phyloP scores from a whole-genome alignment of 2,113 vertebrate genomes.

The Xenotilapia flavipinnis region DNA sequence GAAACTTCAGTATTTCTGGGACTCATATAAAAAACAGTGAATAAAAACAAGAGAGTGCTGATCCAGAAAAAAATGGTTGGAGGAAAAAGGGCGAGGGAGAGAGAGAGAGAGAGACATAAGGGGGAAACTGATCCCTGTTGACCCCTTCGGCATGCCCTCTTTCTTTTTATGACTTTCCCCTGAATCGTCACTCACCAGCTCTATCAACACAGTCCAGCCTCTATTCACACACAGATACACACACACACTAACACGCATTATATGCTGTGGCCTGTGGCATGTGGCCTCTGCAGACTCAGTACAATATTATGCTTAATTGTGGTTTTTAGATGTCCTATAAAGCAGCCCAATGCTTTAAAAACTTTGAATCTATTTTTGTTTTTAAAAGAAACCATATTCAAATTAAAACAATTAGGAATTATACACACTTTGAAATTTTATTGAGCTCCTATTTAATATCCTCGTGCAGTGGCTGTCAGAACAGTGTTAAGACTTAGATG shows the following conservation, averaged over 20 bases:
- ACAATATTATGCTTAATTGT: background rate
- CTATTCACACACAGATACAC: slow-evolving; percentile 23
- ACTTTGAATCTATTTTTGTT: background rate
- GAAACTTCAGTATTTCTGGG: background rate
- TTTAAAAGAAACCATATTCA: background rate
- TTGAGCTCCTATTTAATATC: slow-evolving; percentile 12
- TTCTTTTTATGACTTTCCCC: slow-evolving; percentile 72
- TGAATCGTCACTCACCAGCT: slow-evolving; percentile 66
- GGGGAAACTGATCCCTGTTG: slow-evolving; percentile 68
- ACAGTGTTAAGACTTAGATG: slow-evolving; percentile 42
- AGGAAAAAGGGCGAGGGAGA: background rate
- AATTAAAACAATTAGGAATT: background rate
- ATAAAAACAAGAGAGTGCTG: slow-evolving; percentile 18
- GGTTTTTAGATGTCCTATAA: background rate
- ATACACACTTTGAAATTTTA: background rate
- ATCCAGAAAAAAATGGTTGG: slow-evolving; percentile 28
- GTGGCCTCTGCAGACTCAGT: background rate
- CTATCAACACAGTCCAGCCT: slow-evolving; percentile 49
- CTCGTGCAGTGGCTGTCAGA: background rate
- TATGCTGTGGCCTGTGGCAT: background rate
- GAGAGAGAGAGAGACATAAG: slow-evolving; percentile 36
- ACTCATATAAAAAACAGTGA: slow-evolving; percentile 1
- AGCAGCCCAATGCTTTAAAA: background rate
- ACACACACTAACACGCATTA: background rate
- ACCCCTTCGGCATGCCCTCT: slow-evolving; percentile 65